phyloP scores from a whole-genome alignment of 2,888 invertebrate genomes.

The Thera britannica region DNA sequence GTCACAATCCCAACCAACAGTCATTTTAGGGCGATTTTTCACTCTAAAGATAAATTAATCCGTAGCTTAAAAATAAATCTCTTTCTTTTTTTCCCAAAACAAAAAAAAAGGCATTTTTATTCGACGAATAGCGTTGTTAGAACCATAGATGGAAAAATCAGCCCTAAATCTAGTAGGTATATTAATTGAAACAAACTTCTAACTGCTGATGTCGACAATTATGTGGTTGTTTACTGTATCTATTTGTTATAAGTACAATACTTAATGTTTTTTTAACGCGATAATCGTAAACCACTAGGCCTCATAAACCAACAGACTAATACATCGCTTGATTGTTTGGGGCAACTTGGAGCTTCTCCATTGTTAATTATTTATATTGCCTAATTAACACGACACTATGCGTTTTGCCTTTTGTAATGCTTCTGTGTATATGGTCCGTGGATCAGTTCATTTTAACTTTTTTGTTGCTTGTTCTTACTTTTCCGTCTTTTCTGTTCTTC shows the following conservation, averaged over 20 bases:
- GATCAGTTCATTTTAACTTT: conserved; percentile 35
- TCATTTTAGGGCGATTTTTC: background rate
- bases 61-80: no score
- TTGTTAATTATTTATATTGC: background rate
- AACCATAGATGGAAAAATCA: no score
- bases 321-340: background rate
- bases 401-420: conserved; percentile 9
- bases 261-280: background rate
- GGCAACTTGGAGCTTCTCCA: background rate
- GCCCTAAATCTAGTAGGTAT: no score
- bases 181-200: no score
- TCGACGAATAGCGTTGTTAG: no score
- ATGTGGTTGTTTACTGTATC: no score
- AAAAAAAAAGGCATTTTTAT: no score
- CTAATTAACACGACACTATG: background rate
- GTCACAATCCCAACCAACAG: background rate
- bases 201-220: background rate
- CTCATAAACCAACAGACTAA: background rate
- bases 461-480: conserved; percentile 63
- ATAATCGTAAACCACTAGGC: background rate
- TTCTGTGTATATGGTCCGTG: conserved; percentile 23
- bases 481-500: conserved; percentile 59
- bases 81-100: no score
- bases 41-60: no score
- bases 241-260: no score